phyloP scores from a whole-genome alignment of 2,113 vertebrate species.

The Eublepharis macularius region DNA sequence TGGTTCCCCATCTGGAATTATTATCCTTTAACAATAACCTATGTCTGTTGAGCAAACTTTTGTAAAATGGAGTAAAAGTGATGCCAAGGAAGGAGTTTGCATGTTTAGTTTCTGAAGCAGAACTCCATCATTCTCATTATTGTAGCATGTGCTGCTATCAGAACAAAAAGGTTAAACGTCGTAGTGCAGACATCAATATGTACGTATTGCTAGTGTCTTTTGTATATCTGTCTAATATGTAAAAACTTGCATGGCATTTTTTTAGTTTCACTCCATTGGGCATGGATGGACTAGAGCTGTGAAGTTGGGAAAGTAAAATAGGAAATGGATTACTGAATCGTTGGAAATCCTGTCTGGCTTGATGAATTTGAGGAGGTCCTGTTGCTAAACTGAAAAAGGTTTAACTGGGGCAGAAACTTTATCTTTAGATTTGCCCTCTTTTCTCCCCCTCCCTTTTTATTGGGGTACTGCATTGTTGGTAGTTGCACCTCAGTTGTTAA shows the following conservation, averaged over 20 bases:
- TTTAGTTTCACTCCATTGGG: too few species aligned
- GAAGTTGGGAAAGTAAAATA: neutral
- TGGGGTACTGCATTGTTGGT: neutral
- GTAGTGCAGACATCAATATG: neutral
- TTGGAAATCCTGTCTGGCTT: neutral
- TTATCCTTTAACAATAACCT: neutral
- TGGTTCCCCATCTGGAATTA: too few species aligned
- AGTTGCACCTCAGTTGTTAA: neutral
- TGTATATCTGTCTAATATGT: neutral
- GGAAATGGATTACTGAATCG: neutral
- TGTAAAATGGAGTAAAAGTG: neutral
- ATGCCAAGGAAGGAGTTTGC: neutral
- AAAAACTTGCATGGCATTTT: neutral
- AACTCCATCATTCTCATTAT: neutral
- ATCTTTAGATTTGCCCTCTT: neutral
- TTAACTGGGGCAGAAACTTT: neutral
- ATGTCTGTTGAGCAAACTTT: neutral
- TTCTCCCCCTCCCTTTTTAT: neutral
- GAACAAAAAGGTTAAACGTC: neutral
- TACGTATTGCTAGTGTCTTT: neutral
- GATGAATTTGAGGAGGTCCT: too few species aligned
- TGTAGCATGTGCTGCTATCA: neutral
- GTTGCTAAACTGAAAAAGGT: neutral
- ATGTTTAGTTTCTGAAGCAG: neutral
- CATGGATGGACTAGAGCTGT: neutral